Evolutionary conservation across 2,888 invertebrate genomes (phyloP).

Genomic region (Rhagium mordax): DNA sequence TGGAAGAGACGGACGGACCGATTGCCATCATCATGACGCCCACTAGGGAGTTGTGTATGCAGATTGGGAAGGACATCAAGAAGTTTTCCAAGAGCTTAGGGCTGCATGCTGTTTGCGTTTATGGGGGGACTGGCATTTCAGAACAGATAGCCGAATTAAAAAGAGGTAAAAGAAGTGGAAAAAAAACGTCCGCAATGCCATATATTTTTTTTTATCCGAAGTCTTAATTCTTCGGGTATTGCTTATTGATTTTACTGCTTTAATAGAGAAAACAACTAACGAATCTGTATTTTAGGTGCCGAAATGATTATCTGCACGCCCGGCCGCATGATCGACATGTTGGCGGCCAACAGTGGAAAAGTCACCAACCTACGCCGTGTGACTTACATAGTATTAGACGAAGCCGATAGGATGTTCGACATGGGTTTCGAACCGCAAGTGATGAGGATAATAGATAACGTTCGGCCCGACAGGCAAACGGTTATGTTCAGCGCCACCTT

Average conservation of each 20-base stretch:
- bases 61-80: slow-evolving; percentile 96
- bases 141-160: slow-evolving; percentile 96
- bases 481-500: slow-evolving; percentile 99
- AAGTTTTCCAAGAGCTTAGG: slow-evolving; percentile 93
- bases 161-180: slow-evolving; percentile 73
- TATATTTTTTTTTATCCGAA: too few species aligned
- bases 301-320: slow-evolving; percentile 99
- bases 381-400: slow-evolving; percentile 97
- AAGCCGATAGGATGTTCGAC: slow-evolving; percentile 99
- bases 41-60: slow-evolving; percentile 98
- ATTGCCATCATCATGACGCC: slow-evolving; percentile 98
- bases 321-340: slow-evolving; percentile 99
- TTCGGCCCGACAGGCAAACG: slow-evolving; percentile 96
- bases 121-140: slow-evolving; percentile 97
- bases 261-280: too few species aligned
- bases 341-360: slow-evolving; percentile 97
- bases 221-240: too few species aligned
- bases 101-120: slow-evolving; percentile 94
- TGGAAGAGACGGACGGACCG: slow-evolving; percentile 98
- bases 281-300: slow-evolving; percentile 72
- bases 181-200: too few species aligned
- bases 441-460: slow-evolving; percentile 97
- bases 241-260: too few species aligned
- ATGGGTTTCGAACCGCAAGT: slow-evolving; percentile 99
- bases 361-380: slow-evolving; percentile 98